A percentile compares a stretch with the other conserved stretches of the same genome.
phyloP scores from a whole-genome alignment of 2,888 invertebrate genomes.

The Loripinus fragilis region DNA sequence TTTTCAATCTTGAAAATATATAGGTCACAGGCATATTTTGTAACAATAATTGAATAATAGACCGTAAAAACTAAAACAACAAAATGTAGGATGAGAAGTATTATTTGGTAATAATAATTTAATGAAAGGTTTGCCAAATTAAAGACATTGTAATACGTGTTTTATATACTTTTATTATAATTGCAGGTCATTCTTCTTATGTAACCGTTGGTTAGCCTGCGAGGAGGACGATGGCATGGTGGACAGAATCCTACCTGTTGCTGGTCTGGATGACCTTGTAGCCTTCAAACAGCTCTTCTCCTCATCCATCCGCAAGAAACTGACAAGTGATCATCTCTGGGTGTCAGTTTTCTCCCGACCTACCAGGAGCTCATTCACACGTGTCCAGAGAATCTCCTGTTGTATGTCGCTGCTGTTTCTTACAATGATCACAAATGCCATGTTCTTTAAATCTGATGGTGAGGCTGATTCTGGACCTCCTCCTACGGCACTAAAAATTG shows the following conservation, averaged over 20 bases:
- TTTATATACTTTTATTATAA: too few relatives aligned
- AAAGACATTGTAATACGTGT: too few relatives aligned
- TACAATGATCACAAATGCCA: conserved; percentile 83
- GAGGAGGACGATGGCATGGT: conserved; percentile 83
- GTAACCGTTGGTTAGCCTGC: conserved; percentile 82
- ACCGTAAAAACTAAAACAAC: too few relatives aligned
- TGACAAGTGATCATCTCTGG: conserved; percentile 83
- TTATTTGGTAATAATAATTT: too few relatives aligned
- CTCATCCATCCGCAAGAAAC: conserved; percentile 81
- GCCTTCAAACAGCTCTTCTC: conserved; percentile 82
- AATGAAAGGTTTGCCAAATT: too few relatives aligned
- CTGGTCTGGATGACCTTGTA: conserved; percentile 80
- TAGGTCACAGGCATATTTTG: too few relatives aligned
- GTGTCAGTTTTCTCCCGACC: conserved; percentile 82
- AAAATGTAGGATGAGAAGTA: too few relatives aligned
- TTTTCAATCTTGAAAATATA: too few relatives aligned
- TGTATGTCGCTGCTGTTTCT: conserved; percentile 82
- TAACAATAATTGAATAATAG: too few relatives aligned
- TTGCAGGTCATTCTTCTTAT: conserved; percentile 80
- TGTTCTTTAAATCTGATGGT: conserved; percentile 81
- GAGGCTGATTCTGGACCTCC: conserved; percentile 66
- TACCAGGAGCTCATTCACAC: conserved; percentile 81
- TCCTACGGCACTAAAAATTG: conserved; percentile 81
- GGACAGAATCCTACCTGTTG: conserved; percentile 82
- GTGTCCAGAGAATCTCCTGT: conserved; percentile 83